These are phyloP conservation scores for Camelus bactrianus DNA, from an alignment of 2,113 vertebrate species.

Conservation along the genomic window DNA sequence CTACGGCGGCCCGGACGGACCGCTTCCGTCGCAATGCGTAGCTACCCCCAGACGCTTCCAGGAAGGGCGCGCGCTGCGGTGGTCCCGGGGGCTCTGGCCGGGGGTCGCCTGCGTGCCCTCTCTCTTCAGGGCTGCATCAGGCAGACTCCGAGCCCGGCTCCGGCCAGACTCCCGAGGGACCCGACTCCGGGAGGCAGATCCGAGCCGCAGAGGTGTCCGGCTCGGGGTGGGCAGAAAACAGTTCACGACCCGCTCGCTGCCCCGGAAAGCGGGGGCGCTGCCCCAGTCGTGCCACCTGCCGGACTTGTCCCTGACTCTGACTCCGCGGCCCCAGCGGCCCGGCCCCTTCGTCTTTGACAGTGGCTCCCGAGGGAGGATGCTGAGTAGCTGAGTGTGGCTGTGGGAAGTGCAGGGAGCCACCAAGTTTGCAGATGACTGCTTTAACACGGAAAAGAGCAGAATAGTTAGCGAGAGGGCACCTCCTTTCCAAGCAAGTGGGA, in stretches of 20 bases:
- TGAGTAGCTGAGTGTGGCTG: accelerated
- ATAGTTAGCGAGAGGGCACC: no score
- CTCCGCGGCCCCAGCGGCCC: background rate
- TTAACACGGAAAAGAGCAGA: background rate
- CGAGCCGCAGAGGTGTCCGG: background rate
- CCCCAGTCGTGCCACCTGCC: background rate
- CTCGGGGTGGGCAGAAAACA: background rate
- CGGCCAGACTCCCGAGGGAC: background rate
- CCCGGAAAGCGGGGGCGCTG: background rate
- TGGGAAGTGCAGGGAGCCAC: background rate
- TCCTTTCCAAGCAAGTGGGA: background rate
- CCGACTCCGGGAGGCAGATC: background rate
- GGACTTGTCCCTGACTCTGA: background rate
- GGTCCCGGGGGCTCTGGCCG: accelerated
- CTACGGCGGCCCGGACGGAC: slow-evolving; percentile 49
- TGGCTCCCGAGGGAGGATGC: background rate
- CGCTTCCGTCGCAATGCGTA: slow-evolving; percentile 58
- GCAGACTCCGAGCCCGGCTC: background rate
- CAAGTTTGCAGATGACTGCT: background rate
- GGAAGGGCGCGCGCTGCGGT: accelerated
- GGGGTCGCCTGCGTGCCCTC: no score
- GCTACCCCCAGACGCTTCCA: accelerated
- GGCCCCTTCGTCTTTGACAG: background rate
- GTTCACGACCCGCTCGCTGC: background rate
- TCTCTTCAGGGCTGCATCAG: accelerated